phyloP scores from a whole-genome alignment of 2,113 vertebrate genomes.

The Nothocercus julius region DNA sequence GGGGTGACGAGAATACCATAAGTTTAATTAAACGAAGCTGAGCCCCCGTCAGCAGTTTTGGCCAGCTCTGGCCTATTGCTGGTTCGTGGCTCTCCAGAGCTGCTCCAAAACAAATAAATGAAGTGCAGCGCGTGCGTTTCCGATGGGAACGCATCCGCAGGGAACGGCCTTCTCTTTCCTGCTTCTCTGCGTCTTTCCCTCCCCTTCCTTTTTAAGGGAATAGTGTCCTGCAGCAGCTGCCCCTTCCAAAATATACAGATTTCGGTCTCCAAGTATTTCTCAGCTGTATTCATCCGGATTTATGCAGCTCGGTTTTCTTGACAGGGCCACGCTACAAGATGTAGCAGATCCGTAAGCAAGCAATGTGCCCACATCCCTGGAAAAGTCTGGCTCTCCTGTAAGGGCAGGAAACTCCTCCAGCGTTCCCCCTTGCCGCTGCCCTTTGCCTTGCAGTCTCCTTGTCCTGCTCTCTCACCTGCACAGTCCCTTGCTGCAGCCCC shows the following conservation, averaged over 20 bases:
- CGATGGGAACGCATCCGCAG: neutral
- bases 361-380: fast-evolving
- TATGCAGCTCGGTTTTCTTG: neutral
- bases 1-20: fast-evolving
- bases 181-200: neutral
- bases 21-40: neutral
- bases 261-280: neutral
- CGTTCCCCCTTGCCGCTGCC: too few relatives aligned
- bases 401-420: neutral
- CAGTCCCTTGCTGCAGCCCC: too few relatives aligned
- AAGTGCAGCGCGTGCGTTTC: neutral
- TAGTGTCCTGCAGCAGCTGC: neutral
- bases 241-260: neutral
- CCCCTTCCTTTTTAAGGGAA: neutral
- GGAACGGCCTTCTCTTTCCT: neutral
- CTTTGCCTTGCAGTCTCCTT: too few relatives aligned
- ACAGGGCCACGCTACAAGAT: neutral
- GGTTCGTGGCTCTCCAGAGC: neutral
- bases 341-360: neutral
- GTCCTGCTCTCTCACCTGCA: too few relatives aligned
- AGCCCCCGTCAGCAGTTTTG: neutral
- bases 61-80: neutral
- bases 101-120: neutral
- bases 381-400: fast-evolving
- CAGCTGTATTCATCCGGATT: neutral